These are phyloP conservation scores for Noctilio leporinus DNA, from an alignment of 2,113 vertebrate species.

Conservation along the genomic window DNA sequence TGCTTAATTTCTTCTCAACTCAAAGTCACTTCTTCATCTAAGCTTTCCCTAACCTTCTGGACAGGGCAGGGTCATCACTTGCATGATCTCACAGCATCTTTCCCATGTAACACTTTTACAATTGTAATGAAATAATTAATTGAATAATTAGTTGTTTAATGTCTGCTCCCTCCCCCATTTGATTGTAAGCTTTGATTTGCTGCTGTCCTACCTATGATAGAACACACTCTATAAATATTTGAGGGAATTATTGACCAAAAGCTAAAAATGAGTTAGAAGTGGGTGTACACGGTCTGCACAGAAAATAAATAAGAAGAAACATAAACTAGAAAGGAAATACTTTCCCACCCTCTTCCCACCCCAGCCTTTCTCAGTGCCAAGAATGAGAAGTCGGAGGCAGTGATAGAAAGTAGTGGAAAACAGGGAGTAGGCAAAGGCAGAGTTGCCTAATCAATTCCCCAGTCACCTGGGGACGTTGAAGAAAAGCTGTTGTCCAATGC, in stretches of 20 bases:
- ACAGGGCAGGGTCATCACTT: not conserved
- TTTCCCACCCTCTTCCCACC: not conserved
- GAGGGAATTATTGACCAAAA: conserved; percentile 48
- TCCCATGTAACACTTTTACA: not conserved
- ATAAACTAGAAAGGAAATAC: not conserved
- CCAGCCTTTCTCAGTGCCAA: not conserved
- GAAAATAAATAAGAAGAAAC: not conserved
- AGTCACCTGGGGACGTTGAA: not conserved
- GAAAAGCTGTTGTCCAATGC: not conserved
- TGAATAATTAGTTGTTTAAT: not conserved
- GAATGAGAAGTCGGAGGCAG: not conserved
- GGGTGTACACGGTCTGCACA: not conserved
- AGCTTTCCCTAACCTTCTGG: not conserved
- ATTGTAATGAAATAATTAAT: not conserved
- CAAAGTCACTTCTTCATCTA: not conserved
- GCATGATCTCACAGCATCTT: not conserved
- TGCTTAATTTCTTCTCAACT: not conserved
- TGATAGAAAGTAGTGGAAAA: not conserved
- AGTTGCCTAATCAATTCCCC: not conserved
- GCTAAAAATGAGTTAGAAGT: conserved; percentile 40
- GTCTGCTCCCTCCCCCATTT: not conserved
- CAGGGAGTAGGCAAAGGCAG: not conserved
- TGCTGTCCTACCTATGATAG: not conserved
- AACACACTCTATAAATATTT: conserved; percentile 26
- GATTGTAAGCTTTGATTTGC: not conserved